Evolutionary conservation across 1,140 invertebrate species (phyloP).

Genomic region (Eriosoma lanigerum): DNA sequence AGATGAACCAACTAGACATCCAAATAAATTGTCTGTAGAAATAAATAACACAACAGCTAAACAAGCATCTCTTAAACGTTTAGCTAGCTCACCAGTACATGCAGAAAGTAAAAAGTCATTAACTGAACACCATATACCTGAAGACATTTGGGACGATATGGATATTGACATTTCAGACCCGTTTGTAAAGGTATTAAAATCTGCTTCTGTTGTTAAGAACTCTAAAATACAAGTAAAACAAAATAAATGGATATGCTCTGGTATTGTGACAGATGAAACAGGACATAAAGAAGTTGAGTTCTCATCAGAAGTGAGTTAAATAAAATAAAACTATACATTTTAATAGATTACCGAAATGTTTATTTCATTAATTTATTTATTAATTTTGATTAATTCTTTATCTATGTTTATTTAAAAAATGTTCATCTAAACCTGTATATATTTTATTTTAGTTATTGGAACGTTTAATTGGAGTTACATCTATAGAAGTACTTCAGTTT

Average conservation of each 20-base stretch:
- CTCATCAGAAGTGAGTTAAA: conserved; percentile 27
- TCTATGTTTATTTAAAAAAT: too few relatives aligned
- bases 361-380: too few relatives aligned
- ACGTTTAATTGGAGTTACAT: conserved; percentile 36
- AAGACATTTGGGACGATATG: background rate
- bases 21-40: background rate
- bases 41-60: background rate
- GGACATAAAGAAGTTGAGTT: conserved; percentile 30
- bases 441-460: conserved; percentile 25
- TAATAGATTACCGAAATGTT: too few relatives aligned
- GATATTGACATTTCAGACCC: conserved; percentile 11
- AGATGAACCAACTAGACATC: background rate
- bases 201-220: background rate
- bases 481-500: conserved; percentile 10
- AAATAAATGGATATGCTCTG: conserved; percentile 44
- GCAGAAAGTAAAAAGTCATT: conserved; percentile 18
- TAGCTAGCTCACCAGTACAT: conserved; percentile 18
- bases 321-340: too few relatives aligned
- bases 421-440: too few relatives aligned
- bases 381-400: too few relatives aligned
- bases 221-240: conserved; percentile 51
- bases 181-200: conserved; percentile 5
- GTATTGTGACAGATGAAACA: background rate
- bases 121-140: background rate
- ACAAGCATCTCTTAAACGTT: conserved; percentile 11